Evolutionary conservation across 2,797 vertebrate genomes (phyloP).

Genomic region (Petrocephalus sullivani): DNA sequence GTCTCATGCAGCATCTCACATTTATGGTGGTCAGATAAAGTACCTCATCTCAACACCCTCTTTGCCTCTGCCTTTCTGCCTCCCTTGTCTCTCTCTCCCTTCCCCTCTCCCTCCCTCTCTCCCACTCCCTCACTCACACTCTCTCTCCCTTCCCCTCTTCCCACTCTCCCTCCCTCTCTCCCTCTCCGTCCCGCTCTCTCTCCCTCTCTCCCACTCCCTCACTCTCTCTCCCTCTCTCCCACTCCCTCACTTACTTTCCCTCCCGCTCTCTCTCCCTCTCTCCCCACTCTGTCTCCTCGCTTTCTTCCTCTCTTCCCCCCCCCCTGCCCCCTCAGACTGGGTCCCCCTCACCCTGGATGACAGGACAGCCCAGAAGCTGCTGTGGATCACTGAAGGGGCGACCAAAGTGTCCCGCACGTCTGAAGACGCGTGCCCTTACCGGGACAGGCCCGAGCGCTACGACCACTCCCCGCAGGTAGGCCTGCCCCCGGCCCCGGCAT

Average conservation of each 20-base stretch:
- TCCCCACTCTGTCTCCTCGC: too few relatives aligned
- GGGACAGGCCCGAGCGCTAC: constrained; percentile 65
- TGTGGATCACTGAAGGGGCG: constrained; percentile 65
- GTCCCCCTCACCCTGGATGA: constrained; percentile 59
- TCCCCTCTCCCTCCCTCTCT: constrained; percentile 33
- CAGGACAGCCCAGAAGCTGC: constrained; percentile 63
- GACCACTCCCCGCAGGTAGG: constrained; percentile 64
- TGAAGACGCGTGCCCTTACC: constrained; percentile 62
- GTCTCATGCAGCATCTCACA: background rate
- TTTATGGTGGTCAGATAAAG: background rate
- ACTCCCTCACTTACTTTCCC: too few relatives aligned
- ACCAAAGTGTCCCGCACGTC: constrained; percentile 58
- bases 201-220: too few relatives aligned
- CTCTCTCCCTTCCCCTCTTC: too few relatives aligned
- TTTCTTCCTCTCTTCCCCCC: too few relatives aligned
- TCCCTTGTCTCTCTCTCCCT: background rate
- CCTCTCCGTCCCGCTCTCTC: too few relatives aligned
- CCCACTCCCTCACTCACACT: background rate
- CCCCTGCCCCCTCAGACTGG: constrained; percentile 51
- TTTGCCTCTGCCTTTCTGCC: background rate
- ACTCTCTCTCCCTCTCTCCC: background rate
- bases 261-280: too few relatives aligned
- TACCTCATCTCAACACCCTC: background rate
- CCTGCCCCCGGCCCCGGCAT: background rate
- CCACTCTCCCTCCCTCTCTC: too few relatives aligned